Evolutionary conservation across 2,888 invertebrate genomes (phyloP).

Genomic region (Adineta ricciae): DNA sequence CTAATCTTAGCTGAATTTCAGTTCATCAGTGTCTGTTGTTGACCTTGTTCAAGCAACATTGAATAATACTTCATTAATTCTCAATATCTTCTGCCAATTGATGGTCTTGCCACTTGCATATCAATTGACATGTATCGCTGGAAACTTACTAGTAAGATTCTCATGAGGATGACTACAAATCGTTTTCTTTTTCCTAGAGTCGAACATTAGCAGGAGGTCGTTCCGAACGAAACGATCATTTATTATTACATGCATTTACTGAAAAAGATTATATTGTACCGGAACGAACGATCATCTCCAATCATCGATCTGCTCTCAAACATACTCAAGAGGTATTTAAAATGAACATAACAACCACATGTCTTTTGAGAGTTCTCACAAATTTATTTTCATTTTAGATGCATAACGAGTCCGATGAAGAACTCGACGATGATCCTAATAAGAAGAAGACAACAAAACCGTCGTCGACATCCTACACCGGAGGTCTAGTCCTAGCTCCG

Average conservation of each 20-base stretch:
- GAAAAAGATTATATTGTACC: slow-evolving; percentile 85
- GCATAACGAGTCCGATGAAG: slow-evolving; percentile 35
- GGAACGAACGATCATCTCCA: slow-evolving; percentile 70
- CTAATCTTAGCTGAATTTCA: not conserved
- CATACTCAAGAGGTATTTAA: not conserved
- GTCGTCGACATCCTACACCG: slow-evolving; percentile 62
- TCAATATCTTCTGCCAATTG: slow-evolving; percentile 78
- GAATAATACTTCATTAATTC: slow-evolving; percentile 70
- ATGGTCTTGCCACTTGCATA: slow-evolving; percentile 69
- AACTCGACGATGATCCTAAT: slow-evolving; percentile 35
- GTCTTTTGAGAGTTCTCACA: not conserved
- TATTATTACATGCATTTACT: slow-evolving; percentile 85
- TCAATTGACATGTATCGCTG: slow-evolving; percentile 32
- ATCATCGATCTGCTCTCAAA: not conserved
- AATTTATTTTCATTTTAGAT: not conserved
- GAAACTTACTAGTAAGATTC: slow-evolving; percentile 26
- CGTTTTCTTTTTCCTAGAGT: slow-evolving; percentile 44
- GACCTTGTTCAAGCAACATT: slow-evolving; percentile 55
- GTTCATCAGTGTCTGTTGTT: not conserved
- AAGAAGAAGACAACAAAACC: slow-evolving; percentile 39
- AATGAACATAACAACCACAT: not conserved
- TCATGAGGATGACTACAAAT: no score
- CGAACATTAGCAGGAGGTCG: slow-evolving; percentile 82
- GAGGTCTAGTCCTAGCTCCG: slow-evolving; percentile 88
- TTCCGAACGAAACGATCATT: slow-evolving; percentile 87